phyloP scores from a whole-genome alignment of 2,113 vertebrate genomes.

The Daboia siamensis region DNA sequence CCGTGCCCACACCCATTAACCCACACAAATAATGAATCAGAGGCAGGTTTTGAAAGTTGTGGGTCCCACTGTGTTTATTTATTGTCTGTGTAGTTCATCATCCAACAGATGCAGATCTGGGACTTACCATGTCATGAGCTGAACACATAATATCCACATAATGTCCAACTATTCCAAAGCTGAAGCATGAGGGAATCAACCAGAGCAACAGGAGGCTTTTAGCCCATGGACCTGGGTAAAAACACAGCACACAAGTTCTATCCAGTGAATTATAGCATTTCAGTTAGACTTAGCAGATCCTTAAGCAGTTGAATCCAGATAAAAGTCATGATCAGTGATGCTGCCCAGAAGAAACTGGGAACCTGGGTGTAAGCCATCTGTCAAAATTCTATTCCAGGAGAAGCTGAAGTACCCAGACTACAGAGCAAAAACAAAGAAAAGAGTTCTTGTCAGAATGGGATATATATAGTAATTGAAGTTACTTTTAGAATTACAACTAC shows the following conservation, averaged over 20 bases:
- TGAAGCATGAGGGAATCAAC: not conserved
- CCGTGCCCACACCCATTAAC: not conserved
- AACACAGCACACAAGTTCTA: not conserved
- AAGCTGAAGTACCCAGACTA: not conserved
- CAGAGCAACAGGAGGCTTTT: not conserved
- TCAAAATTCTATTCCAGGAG: not conserved
- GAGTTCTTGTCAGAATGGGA: not conserved
- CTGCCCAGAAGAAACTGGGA: not conserved
- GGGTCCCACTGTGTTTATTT: not conserved
- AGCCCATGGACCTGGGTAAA: not conserved
- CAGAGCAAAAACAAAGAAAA: not conserved
- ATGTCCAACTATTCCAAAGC: not conserved
- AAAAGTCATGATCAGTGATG: not conserved
- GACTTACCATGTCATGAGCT: not conserved
- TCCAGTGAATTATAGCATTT: not conserved
- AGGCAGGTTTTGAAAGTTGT: not conserved
- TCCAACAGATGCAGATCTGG: not conserved
- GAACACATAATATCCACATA: not conserved
- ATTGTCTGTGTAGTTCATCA: not conserved
- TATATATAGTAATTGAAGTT: not conserved
- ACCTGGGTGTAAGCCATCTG: not conserved
- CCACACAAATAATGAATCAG: not conserved
- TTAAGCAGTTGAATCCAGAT: not conserved
- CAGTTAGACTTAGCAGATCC: not conserved
- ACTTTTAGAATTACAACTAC: not conserved